Base-by-base conservation (phyloP, 1,140 invertebrate species). In the Heliconius congener region DNA sequence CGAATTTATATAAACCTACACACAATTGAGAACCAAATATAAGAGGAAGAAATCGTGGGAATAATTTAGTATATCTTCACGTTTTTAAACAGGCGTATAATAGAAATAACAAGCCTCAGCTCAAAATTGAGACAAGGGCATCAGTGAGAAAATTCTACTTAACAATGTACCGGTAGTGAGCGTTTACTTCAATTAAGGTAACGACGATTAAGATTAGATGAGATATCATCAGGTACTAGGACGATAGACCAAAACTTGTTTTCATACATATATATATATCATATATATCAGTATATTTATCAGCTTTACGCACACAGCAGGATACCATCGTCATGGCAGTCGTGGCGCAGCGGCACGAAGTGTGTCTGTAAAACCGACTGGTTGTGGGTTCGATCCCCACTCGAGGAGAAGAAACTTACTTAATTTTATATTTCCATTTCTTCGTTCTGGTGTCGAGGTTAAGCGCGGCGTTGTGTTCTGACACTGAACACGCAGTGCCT, bases 151-250 rank as follows among this genome's bases (percentile, higher is more conserved):
- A 79, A 79, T 70, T 72, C 34, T 77, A 37, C 30, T 19, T 81
- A 77, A 81, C 79, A 81, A 81, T 76, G 46, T 19, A 70, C 71
- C 75, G 79, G 79, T 81, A 77, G 75, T 77, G 57, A 81, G 19
- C 55, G 71, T 39, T 77, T 66, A 42, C 13, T 13, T 34, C 74
- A 72, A 79, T 79, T 76, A 72, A 3, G 23, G 78, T 60, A 9
- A 72, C 42, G 66, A 55, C 71, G 18, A 74, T 76, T 76, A 76
- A 60, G 39, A 71, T 70, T 42, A 34, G 55, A 76, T 46, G 60
- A 23, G 27, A 34, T 70, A 66, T 76, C 9, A 13, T 74, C 23
- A 70, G 16, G 18, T 19, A 46, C 74, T 55, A 23, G 74, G n/a
- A 74, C 18, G 52, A 1, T 9, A 0, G 3, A 30, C 19, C 13